Base-by-base conservation (phyloP, 2,113 vertebrate species). In the Grammomys surdaster region DNA sequence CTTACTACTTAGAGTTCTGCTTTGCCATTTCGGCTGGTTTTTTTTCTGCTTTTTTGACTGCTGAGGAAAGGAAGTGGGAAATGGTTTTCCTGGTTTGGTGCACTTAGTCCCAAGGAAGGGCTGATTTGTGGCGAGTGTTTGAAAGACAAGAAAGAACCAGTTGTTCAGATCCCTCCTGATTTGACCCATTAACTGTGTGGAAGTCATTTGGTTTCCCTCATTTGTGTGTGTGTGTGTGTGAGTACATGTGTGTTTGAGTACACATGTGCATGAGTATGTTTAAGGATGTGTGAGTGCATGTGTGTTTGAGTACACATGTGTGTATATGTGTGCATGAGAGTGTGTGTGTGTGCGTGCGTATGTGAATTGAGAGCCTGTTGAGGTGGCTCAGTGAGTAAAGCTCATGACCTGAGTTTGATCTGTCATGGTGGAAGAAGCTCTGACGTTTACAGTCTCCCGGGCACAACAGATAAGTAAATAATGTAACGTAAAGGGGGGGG, bases 151-250 rank as follows among this genome's bases (percentile, higher is more conserved):
- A 78, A 69, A 20, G 75, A 70, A 54, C 22, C 69, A 76, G 67
- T 78, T 43, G 84, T 95, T 97, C 78, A 89, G 16, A 60, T 93
- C 43, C 60, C 46, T 54, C 80, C 75, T 90, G 43, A 94, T 56
- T 85, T 89, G 81, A 91, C 82, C 63, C 67, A 4, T 94, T 91
- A 91, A 92, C 93, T 86, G 94, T 95, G 72, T 81, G 51, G 70
- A 95, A 90, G 81, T 95, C 87, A 86, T 80, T 95, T 92, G 80
- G 85, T 46, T 96, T 95, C 33, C 88, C 33, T 93, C n/a, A 31
- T 94, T 46, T 93, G 16, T 17, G 20, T 5, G 51, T 54, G 24
- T 46, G n/a, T 43, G 26, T 63, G n/a, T 28, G 6, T 17, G 36
- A 31, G 43, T 22, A 20, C 40, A 19, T 76, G 40, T 76, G 73